Percentiles rank a stretch among this genome's conserved stretches.
Conservation (phyloP, 2,113 vertebrate species). For the Amblyornis subalaris region DNA sequence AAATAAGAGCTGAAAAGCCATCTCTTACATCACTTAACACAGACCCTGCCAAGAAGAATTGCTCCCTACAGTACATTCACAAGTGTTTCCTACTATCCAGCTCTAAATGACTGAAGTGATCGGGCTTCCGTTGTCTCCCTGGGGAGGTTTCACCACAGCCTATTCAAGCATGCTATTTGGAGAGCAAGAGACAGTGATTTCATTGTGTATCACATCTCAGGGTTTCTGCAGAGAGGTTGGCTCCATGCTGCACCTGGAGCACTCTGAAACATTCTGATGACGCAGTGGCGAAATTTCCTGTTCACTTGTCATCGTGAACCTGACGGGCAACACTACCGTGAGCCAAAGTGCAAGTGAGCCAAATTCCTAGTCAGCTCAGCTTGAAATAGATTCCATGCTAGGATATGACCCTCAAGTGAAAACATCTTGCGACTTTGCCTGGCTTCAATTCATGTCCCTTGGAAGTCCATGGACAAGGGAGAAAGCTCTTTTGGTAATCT, state of each 20-base stretch:
- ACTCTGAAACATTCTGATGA: slow-evolving; percentile 20
- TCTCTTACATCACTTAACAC: slow-evolving; percentile 33
- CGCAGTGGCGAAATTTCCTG: slow-evolving; percentile 21
- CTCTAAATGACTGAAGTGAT: background rate
- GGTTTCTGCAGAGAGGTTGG: background rate
- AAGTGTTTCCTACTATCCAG: slow-evolving; percentile 7
- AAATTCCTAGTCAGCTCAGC: background rate
- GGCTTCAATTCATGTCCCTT: background rate
- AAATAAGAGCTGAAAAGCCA: slow-evolving; percentile 23
- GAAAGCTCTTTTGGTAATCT: background rate
- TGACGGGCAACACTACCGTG: background rate
- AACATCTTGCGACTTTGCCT: background rate
- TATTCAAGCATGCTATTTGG: background rate
- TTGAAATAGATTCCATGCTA: background rate
- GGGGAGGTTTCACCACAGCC: background rate
- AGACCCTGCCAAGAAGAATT: slow-evolving; percentile 30
- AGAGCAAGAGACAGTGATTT: background rate
- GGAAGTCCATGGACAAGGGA: background rate
- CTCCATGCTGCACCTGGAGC: background rate
- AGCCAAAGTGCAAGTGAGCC: slow-evolving; percentile 7
- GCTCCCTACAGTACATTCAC: background rate
- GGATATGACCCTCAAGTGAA: background rate
- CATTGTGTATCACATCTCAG: slow-evolving; percentile 5
- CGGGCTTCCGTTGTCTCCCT: background rate
- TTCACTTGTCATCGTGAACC: slow-evolving; percentile 6